phyloP scores from a whole-genome alignment of 2,888 invertebrate genomes.

The Nomada goodeniana region DNA sequence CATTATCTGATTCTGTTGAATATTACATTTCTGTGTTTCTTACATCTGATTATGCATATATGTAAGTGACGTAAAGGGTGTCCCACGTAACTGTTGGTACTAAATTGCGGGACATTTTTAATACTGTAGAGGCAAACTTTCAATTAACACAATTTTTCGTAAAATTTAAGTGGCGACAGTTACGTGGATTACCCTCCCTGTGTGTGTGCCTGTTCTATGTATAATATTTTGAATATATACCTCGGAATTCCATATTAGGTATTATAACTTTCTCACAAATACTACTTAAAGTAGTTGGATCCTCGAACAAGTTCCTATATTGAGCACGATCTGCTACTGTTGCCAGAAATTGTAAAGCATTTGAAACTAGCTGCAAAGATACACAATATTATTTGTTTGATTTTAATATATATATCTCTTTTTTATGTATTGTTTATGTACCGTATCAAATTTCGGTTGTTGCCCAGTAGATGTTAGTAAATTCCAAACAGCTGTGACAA shows the following conservation, averaged over 20 bases:
- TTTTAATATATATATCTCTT: not conserved
- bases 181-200: no score
- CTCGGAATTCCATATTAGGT: slow-evolving; percentile 98
- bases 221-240: slow-evolving; percentile 83
- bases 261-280: slow-evolving; percentile 99
- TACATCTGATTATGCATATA: no score
- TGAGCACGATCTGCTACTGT: slow-evolving; percentile 96
- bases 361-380: slow-evolving; percentile 93
- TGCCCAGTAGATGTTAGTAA: slow-evolving; percentile 93
- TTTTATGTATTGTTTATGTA: slow-evolving; percentile 82
- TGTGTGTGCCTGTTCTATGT: not conserved
- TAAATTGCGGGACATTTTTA: no score
- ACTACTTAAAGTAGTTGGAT: slow-evolving; percentile 92
- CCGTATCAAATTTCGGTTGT: slow-evolving; percentile 95
- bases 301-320: slow-evolving; percentile 95
- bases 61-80: no score
- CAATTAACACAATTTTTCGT: no score
- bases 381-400: slow-evolving; percentile 25
- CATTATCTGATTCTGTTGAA: slow-evolving; percentile 93
- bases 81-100: no score
- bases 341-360: slow-evolving; percentile 97
- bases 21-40: slow-evolving; percentile 6
- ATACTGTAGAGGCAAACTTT: no score
- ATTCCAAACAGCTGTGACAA: slow-evolving; percentile 98
- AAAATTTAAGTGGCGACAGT: no score